A percentile compares a stretch with the other conserved stretches of the same genome.
phyloP scores from a whole-genome alignment of 2,888 invertebrate species.

The Acanthosoma haemorrhoidale region DNA sequence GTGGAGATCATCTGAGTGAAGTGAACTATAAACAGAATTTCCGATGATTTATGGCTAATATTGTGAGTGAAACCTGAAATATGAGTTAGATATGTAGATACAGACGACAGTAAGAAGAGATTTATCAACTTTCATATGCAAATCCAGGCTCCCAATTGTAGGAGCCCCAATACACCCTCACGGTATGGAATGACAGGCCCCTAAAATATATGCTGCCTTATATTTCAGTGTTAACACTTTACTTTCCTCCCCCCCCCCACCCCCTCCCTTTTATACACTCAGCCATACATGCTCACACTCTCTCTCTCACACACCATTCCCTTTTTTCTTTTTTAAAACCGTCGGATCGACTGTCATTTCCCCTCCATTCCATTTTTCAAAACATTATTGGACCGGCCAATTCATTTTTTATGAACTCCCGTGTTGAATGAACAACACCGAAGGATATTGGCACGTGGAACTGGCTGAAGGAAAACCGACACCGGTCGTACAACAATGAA shows the following conservation, averaged over 20 bases:
- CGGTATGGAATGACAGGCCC: slow-evolving; percentile 28
- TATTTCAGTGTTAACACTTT: slow-evolving; percentile 39
- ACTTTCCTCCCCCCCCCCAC: slow-evolving; percentile 17
- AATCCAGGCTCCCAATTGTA: slow-evolving; percentile 32
- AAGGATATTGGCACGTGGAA: not conserved
- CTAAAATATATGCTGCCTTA: slow-evolving; percentile 39
- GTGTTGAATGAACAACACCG: not conserved
- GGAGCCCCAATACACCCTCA: slow-evolving; percentile 17
- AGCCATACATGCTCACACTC: slow-evolving; percentile 20
- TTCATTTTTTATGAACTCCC: slow-evolving; percentile 23
- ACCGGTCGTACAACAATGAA: not conserved
- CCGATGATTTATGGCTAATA: slow-evolving; percentile 39
- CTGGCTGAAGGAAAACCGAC: slow-evolving; percentile 2
- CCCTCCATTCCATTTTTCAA: slow-evolving; percentile 19
- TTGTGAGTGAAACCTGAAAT: slow-evolving; percentile 39
- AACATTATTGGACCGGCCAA: slow-evolving; percentile 24
- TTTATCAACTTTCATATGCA: slow-evolving; percentile 40
- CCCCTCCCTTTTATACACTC: slow-evolving; percentile 14
- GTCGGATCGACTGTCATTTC: slow-evolving; percentile 24
- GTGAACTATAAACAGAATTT: slow-evolving; percentile 32
- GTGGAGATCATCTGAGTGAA: not conserved
- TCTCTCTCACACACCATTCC: slow-evolving; percentile 19
- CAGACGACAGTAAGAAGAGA: slow-evolving; percentile 38
- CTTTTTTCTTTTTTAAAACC: slow-evolving; percentile 17
- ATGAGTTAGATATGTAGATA: slow-evolving; percentile 38